Evolutionary conservation across 1,140 invertebrate species (phyloP).

Genomic region (Cyclina sinensis): DNA sequence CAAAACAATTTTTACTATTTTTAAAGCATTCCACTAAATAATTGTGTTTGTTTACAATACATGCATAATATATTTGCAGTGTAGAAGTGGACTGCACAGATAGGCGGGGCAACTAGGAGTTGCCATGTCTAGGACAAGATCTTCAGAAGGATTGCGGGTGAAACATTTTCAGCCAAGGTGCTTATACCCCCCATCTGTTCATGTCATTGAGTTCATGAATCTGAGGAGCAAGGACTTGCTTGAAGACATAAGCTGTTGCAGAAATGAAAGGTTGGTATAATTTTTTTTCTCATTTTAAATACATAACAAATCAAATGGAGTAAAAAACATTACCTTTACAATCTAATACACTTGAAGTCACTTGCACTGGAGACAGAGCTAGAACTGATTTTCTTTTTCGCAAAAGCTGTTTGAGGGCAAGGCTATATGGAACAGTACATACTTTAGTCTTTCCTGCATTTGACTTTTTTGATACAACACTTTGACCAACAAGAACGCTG

Average conservation of each 20-base stretch:
- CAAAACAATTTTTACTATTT: too few species aligned
- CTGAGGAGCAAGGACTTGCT: too few species aligned
- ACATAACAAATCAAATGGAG: too few species aligned
- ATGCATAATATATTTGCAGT: not conserved
- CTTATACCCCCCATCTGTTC: constrained; percentile 2
- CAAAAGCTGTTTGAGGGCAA: too few species aligned
- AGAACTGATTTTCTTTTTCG: not conserved
- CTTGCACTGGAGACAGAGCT: not conserved
- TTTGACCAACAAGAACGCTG: constrained; percentile 36
- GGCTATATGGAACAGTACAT: too few species aligned
- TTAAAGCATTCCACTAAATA: too few species aligned
- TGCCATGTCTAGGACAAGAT: not conserved
- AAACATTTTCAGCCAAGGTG: constrained; percentile 40
- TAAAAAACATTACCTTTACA: not conserved
- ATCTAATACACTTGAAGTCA: not conserved
- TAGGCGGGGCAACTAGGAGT: constrained; percentile 43
- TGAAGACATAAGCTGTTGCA: constrained; percentile 3
- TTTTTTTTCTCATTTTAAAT: too few species aligned
- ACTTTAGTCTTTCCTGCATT: not conserved
- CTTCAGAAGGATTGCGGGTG: not conserved
- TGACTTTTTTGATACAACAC: constrained; percentile 20
- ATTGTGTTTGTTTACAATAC: too few species aligned
- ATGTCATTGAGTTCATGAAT: not conserved
- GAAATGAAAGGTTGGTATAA: constrained; percentile 19
- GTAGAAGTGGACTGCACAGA: constrained; percentile 42